Evolutionary conservation across 2,797 vertebrate genomes (phyloP), one percentile per base, ranked within the genome.

Genomic region (Hypotaenidia okinawae): DNA sequence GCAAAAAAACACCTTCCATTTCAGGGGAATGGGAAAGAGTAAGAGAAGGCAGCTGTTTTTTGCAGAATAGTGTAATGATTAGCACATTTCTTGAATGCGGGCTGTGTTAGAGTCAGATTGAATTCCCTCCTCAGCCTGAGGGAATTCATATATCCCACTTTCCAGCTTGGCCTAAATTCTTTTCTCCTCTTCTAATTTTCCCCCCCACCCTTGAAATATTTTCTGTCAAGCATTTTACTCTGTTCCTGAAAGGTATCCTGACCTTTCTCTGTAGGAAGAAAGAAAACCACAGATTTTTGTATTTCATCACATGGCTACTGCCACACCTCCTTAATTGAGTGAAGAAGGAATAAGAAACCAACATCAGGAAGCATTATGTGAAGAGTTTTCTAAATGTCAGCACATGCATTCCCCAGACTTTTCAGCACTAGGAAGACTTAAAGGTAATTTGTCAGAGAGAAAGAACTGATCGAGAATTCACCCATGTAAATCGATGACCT

Each of bases 401-500:
- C 93, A 90, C 78, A 77, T 92, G 90, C 90, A 84, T 96, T 96
- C 90, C 90, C 86, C 84, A 92, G 95, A 89, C 89, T 96, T 94
- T 87, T 87, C 88, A 89, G 93, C 72, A 87, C 62, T 89, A 64
- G 83, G 72, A 96, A 95, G 93, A 93, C 92, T 94, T 96, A 92
- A 77, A 96, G 96, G 96, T 95, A 97, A 97, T 97, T 97, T 97
- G 96, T 97, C 96, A 96, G 96, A 66, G 92, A 92, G 88, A 89
- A 95, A 87, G 95, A 97, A 96, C 90, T 96, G 93, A 96, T 97
- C 75, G 49, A 97, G 94, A 90, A 97, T 97, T 97, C 93, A 94
- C 90, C 96, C 96, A 97, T 96, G 96, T 96, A 96, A 96, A 97
- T 97, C 93, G 81, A 95, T 97, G 96, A 97, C 96, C 96, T 96